Conservation (phyloP, 2,797 vertebrate genomes). For the Artibeus jamaicensis region DNA sequence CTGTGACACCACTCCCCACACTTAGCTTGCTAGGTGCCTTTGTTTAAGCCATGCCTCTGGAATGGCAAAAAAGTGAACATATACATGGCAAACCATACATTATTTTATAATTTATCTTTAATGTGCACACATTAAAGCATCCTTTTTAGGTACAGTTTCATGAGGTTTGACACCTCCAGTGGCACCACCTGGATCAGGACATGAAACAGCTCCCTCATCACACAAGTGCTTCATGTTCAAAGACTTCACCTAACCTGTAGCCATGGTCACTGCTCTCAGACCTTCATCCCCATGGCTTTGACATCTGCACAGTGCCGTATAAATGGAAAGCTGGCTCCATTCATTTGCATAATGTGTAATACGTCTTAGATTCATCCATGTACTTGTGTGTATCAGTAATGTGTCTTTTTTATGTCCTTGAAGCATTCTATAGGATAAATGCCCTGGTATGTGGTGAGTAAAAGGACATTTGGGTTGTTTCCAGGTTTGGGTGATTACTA, state of each 20-base stretch:
- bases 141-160: background rate
- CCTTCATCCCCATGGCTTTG: background rate
- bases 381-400: background rate
- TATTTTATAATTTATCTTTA: background rate
- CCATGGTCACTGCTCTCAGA: background rate
- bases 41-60: background rate
- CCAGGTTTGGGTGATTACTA: background rate
- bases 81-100: background rate
- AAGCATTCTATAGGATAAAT: background rate
- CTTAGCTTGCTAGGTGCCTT: background rate
- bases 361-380: background rate
- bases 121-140: background rate
- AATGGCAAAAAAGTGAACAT: background rate
- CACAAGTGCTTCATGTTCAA: background rate
- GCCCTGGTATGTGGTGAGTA: background rate
- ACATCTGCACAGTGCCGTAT: background rate
- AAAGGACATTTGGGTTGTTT: background rate
- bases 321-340: background rate
- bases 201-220: accelerated
- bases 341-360: accelerated
- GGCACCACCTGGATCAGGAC: too few relatives aligned
- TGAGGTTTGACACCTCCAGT: background rate
- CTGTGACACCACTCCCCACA: accelerated
- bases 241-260: accelerated
- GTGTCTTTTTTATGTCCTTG: background rate